Percentiles rank a stretch among this genome's conserved stretches.
Conservation (phyloP, 2,797 vertebrate genomes). For the Platalea minor region DNA sequence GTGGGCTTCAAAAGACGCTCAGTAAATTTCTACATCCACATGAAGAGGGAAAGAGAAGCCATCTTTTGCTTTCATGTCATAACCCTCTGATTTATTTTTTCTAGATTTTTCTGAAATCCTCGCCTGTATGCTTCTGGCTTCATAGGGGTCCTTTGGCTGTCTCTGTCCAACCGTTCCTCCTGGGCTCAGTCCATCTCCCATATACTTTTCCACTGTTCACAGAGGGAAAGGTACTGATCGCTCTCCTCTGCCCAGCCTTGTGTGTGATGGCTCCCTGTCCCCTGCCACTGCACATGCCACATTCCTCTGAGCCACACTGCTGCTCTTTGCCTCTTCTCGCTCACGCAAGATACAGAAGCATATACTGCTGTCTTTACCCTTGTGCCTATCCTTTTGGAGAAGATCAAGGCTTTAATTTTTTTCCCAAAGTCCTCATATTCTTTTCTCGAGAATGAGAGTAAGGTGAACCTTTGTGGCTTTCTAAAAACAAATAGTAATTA, state of each 20-base stretch:
- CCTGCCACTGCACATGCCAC: fast-evolving
- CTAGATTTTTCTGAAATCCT: not conserved
- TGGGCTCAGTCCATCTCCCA: not conserved
- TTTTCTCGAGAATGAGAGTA: not conserved
- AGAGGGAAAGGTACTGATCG: not conserved
- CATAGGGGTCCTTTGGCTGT: not conserved
- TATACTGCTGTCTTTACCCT: not conserved
- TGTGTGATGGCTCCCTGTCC: not conserved
- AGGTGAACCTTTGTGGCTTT: not conserved
- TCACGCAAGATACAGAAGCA: not conserved
- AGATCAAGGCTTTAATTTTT: not conserved
- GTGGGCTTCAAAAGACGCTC: not conserved
- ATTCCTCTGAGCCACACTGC: not conserved
- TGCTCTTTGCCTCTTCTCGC: not conserved
- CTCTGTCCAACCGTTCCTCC: not conserved
- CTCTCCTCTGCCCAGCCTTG: not conserved
- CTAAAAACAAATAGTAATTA: not conserved
- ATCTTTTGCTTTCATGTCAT: not conserved
- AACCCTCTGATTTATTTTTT: not conserved
- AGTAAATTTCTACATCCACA: not conserved
- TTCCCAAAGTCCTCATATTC: not conserved
- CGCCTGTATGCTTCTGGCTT: not conserved
- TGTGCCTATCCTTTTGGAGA: not conserved
- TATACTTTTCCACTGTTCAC: not conserved
- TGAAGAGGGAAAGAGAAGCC: not conserved